These are phyloP conservation scores for Diarsia brunnea DNA, from an alignment of 2,888 invertebrate genomes.

Conservation along the genomic window DNA sequence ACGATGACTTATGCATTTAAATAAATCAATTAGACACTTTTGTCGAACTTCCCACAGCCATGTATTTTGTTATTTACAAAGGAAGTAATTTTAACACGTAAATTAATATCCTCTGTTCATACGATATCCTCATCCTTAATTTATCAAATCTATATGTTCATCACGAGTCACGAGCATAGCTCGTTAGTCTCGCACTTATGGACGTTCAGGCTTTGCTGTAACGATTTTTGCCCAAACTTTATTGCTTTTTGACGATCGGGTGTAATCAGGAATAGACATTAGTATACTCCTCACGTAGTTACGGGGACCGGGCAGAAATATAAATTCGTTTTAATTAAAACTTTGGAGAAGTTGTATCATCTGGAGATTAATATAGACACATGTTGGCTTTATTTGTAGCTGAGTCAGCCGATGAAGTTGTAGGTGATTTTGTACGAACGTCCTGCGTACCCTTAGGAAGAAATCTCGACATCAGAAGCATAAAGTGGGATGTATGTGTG, in stretches of 20 bases:
- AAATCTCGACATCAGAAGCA: too few relatives aligned
- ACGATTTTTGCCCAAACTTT: slow-evolving; percentile 71
- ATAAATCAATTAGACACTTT: slow-evolving; percentile 51
- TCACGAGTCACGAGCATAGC: slow-evolving; percentile 63
- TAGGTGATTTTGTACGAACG: slow-evolving; percentile 6
- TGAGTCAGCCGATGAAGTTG: slow-evolving; percentile 18
- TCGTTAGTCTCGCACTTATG: slow-evolving; percentile 71
- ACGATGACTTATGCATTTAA: slow-evolving; percentile 32
- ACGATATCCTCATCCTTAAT: slow-evolving; percentile 64
- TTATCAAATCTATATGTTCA: slow-evolving; percentile 66
- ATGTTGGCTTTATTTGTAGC: slow-evolving; percentile 52
- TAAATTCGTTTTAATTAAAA: slow-evolving; percentile 70
- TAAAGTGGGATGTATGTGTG: too few relatives aligned
- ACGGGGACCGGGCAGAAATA: slow-evolving; percentile 57
- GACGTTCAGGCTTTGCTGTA: slow-evolving; percentile 54
- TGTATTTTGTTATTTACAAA: slow-evolving; percentile 42
- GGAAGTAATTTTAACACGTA: slow-evolving; percentile 60
- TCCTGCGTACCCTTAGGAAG: slow-evolving; percentile 12
- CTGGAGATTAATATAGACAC: slow-evolving; percentile 54
- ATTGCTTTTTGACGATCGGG: slow-evolving; percentile 71
- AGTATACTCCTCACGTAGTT: slow-evolving; percentile 63
- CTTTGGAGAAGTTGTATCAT: slow-evolving; percentile 55
- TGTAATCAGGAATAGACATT: slow-evolving; percentile 67
- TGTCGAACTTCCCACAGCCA: slow-evolving; percentile 34
- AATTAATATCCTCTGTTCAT: slow-evolving; percentile 55